Base-by-base conservation (phyloP, 2,888 invertebrate genomes). In the Phalera bucephala region DNA sequence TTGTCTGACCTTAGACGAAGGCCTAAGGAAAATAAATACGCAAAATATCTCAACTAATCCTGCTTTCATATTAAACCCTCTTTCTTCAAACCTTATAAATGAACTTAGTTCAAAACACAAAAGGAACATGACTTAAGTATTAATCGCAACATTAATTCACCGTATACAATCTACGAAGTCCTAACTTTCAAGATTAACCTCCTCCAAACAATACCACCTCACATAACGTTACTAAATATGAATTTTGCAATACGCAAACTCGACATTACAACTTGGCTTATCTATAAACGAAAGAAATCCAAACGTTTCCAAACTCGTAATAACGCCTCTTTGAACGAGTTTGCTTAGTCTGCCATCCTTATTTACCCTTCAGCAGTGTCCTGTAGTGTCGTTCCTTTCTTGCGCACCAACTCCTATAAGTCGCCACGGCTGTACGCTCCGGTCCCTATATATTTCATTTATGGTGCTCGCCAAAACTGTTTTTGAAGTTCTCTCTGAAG, bases 371-470 rank as follows among this genome's bases (percentile, higher is more conserved):
- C 32, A 31, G 33, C 25, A 12, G 23, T 15, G 14, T 22, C 33
- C 23, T 30, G 14, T 40, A 32, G 22, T 9, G 19, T 28, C 32
- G 27, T 51, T 50, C 28, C 44, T 27, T 21, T 51, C 40, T 21
- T 10, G 33, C 38, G 28, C 33, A 25, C 22, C 40, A 34, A 39
- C 39, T 45, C 39, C 29, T 32, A 38, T 42, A 49, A 45, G 49
- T 44, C 34, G 40, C 41, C 48, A 46, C 43, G 33, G 40, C 49
- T 5, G 37, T 42, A 43, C 47, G 48, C 36, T 45, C 54, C 34
- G 38, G 46, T 48, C 43, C 45, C 50, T 52, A 55, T 55, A 55
- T 57, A 58, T 59, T 47, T 56, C 55, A 54, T 58, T 58, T 54
- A 62, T 56, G 55, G 55, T 50, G 36, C 37, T 29, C 46, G 47